phyloP scores from a whole-genome alignment of 2,888 invertebrate genomes.

The Apoderus coryli region DNA sequence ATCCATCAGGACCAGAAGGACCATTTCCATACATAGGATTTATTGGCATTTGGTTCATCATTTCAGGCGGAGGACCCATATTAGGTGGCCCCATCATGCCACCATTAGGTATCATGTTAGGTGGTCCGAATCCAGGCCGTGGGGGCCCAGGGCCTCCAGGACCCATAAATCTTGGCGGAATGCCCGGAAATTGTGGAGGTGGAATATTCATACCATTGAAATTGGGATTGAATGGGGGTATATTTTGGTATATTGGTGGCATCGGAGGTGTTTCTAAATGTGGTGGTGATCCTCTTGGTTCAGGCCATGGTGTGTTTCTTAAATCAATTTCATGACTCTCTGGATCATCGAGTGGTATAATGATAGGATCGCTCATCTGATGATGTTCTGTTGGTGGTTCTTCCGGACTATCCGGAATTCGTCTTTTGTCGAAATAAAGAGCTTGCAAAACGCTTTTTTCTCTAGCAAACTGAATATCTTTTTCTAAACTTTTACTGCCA shows the following conservation, averaged over 20 bases:
- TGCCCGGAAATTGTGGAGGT: conserved; percentile 24
- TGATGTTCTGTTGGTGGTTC: conserved; percentile 80
- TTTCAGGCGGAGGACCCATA: conserved; percentile 28
- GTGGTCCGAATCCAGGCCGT: conserved; percentile 26
- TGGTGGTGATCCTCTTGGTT: conserved; percentile 56
- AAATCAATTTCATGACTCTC: conserved; percentile 74
- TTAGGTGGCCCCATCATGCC: conserved; percentile 33
- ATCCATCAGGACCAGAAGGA: conserved; percentile 21
- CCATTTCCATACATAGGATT: conserved; percentile 32
- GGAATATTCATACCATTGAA: conserved; percentile 34
- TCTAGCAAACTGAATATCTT: conserved; percentile 71
- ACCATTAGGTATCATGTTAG: conserved; percentile 32
- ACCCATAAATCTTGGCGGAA: conserved; percentile 20
- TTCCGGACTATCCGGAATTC: conserved; percentile 74
- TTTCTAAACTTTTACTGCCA: conserved; percentile 73
- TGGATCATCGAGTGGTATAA: conserved; percentile 81
- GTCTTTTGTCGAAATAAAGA: conserved; percentile 62
- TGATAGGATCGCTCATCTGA: conserved; percentile 58
- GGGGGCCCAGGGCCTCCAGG: conserved; percentile 15
- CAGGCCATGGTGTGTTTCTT: conserved; percentile 67
- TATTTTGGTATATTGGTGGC: conserved; percentile 36
- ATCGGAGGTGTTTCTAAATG: conserved; percentile 22
- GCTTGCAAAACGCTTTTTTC: conserved; percentile 75
- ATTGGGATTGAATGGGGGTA: conserved; percentile 34
- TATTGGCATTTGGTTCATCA: conserved; percentile 26